Conservation (phyloP, 2,888 invertebrate genomes). For the Balanococcus diminutus region DNA sequence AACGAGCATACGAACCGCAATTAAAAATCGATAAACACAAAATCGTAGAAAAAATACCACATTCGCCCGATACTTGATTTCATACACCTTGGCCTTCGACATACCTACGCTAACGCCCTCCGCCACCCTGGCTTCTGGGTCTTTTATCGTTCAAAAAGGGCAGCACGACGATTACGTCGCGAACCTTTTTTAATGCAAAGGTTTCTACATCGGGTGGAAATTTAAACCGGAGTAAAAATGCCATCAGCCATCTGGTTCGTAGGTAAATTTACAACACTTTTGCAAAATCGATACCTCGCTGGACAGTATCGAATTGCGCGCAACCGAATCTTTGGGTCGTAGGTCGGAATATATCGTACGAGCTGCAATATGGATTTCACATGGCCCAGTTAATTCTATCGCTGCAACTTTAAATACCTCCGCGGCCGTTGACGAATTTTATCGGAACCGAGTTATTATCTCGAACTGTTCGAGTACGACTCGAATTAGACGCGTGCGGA, state of each 20-base stretch:
- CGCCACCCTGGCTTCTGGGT: not conserved
- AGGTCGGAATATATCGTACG: not conserved
- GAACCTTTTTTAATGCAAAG: not conserved
- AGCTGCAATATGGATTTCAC: conserved; percentile 1
- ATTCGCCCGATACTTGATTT: not conserved
- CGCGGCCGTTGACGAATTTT: not conserved
- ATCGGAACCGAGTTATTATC: not conserved
- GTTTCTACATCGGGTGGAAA: not conserved
- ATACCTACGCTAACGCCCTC: not conserved
- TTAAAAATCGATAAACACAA: conserved; percentile 31
- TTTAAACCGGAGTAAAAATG: not conserved
- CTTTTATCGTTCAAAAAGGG: not conserved
- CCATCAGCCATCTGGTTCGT: not conserved
- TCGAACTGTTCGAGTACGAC: not conserved
- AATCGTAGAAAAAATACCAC: not conserved
- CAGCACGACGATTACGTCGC: not conserved
- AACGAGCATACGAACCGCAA: conserved; percentile 18
- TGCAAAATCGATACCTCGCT: not conserved
- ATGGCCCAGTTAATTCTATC: not conserved
- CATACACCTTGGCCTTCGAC: conserved; percentile 13
- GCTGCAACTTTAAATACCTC: not conserved
- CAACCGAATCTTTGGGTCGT: conserved; percentile 22
- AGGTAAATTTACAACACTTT: not conserved
- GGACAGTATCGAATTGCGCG: conserved; percentile 18
- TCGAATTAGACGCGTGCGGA: not conserved